Evolutionary conservation across 2,113 vertebrate genomes (phyloP), one percentile per base, ranked within the genome.

Genomic region (Perognathus longimembris): DNA sequence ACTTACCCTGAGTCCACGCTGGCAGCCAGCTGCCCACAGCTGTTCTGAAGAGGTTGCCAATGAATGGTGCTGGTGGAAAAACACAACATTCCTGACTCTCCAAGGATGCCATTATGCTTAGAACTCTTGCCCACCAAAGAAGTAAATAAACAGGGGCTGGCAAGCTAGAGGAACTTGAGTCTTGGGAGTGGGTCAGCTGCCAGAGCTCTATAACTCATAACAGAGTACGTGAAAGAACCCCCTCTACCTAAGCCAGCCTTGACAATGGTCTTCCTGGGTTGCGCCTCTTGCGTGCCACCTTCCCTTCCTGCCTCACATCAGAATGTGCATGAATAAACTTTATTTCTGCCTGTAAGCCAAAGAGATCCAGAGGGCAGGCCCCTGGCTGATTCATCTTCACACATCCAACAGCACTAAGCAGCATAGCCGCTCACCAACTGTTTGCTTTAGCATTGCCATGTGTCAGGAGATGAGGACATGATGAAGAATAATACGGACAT

Each of bases 21-120:
- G 93, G 96, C 95, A 92, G 73, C 80, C 96, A 94, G 94, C 95
- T 96, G 95, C 93, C 96, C 95, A 91, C 96, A 96, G 95, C 96
- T 97, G 96, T 87, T 88, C 77, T 6, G 73, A 89, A 73, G 85
- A 93, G 77, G 87, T 89, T 88, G 91, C 87, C 88, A 93, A 85
- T 50, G 79, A 91, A 89, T 40, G 91, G 93, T 36, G 30, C 84
- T 45, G 92, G 84, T 97, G 95, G 96, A 95, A 97, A 97, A 97
- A 94, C 93, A 95, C 95, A 90, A 64, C 94, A 90, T 95, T 93
- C 95, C 93, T 78, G 63, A 64, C 91, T 93, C 94, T 95, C 80
- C 89, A 86, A 95, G 94, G 94, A 93, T 97, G 95, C 93, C 91
- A 94, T 67, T 93, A 59, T 77, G 78, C 96, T 95, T 79, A 67